These are phyloP conservation scores for Drosophila quadrilineata DNA, from an alignment of 1,140 invertebrate species.

Conservation along the genomic window DNA sequence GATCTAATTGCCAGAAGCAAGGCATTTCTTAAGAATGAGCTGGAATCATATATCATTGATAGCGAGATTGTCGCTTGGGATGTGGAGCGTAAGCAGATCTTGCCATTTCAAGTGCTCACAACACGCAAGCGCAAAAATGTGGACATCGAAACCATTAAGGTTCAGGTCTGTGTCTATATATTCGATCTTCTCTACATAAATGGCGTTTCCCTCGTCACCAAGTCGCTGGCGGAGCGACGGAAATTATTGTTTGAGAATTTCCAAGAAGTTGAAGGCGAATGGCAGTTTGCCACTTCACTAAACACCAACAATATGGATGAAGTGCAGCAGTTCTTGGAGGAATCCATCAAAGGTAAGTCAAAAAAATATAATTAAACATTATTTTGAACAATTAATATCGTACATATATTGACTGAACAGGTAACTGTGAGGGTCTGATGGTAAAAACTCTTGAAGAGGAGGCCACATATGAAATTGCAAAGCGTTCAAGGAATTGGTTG, in stretches of 20 bases:
- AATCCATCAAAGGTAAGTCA: constrained; percentile 91
- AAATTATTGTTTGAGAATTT: constrained; percentile 90
- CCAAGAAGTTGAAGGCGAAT: constrained; percentile 89
- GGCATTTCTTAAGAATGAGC: constrained; percentile 83
- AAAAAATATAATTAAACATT: neutral
- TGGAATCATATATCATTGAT: constrained; percentile 95
- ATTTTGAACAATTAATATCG: neutral
- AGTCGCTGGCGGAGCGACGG: constrained; percentile 90
- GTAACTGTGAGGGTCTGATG: constrained; percentile 99
- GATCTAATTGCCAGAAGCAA: constrained; percentile 93
- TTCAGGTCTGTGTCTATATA: constrained; percentile 98
- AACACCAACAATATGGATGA: constrained; percentile 95
- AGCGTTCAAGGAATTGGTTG: constrained; percentile 97
- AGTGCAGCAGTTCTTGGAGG: constrained; percentile 96
- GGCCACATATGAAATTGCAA: constrained; percentile 98
- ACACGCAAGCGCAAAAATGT: constrained; percentile 98
- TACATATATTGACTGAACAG: constrained; percentile 10
- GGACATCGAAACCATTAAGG: constrained; percentile 93
- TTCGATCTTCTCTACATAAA: constrained; percentile 99
- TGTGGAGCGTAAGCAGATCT: constrained; percentile 92
- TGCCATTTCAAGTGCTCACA: constrained; percentile 98
- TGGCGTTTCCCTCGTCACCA: constrained; percentile 91
- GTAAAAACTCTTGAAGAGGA: constrained; percentile 97
- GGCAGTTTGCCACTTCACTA: constrained; percentile 92
- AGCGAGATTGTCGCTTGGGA: constrained; percentile 99